Base-by-base conservation (phyloP, 2,797 vertebrate genomes). In the Hybognathus amarus region DNA sequence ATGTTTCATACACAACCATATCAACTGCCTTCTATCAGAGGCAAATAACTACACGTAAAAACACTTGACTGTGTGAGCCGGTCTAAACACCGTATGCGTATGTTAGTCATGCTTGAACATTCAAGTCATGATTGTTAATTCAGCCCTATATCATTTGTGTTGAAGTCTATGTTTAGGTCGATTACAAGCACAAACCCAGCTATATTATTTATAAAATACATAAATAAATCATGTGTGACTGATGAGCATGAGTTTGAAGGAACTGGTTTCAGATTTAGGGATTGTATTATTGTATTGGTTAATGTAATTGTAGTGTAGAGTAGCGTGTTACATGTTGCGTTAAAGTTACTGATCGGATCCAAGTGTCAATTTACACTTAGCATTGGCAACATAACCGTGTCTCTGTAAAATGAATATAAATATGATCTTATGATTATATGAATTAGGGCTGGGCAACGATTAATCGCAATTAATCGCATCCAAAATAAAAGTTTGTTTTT, bases 31-130 rank as follows among this genome's bases (percentile, higher is more conserved):
- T 30, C 61, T 30, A 6, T 30, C 59, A 63, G 22, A 63, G 59
- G 6, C 2, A 13, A 15, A 17, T 18, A 52, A 6, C 42, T 47
- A 8, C 70, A 52, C 10, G 4, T 27, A n/a, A 36, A 36, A 11
- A 17, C 18, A 52, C 17, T 6, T 4, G 6, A 33, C 17, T 50
- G 24, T 3, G 15, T 22, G 70, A 74, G 47, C 30, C 6, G 22
- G 71, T 74, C 71, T 74, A 5, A 36, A 74, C 71, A 74, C 20
- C 20, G 47, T 9, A 36, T n/a, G 71, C n/a, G 47, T 9, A 54
- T 74, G 47, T 8, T 54, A 54, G 4, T 52, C 47, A 36, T 54
- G 18, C 47, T 54, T 36, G 20, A 74, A 54, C 47, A 8, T 20
- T 36, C 36, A 36, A 36, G 36, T 36, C 36, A 36, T 36, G 36